Conservation (phyloP, 1,140 invertebrate species). For the Cherax quadricarinatus region DNA sequence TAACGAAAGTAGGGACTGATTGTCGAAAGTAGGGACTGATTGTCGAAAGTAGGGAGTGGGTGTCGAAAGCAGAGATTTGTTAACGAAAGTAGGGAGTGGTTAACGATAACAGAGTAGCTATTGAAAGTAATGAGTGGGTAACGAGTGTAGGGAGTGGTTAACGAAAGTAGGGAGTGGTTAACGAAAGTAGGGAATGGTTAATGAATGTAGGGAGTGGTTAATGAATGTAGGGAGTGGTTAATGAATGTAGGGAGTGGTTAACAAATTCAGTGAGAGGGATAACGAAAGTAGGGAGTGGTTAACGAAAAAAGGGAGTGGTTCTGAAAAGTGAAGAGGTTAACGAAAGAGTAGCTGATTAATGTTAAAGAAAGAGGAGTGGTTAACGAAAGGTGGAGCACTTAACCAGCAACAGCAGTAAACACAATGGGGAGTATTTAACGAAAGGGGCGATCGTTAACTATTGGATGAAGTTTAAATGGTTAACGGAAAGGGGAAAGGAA, state of each 20-base stretch:
- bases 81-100: too few relatives aligned
- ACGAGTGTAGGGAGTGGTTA: constrained; percentile 5
- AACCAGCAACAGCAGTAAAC: not conserved
- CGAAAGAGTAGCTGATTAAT: too few relatives aligned
- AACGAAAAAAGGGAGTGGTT: too few relatives aligned
- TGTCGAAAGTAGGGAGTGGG: not conserved
- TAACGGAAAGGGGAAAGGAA: too few relatives aligned
- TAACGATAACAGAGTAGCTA: not conserved
- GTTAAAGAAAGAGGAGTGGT: not conserved
- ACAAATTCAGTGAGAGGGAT: too few relatives aligned
- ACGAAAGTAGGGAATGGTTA: not conserved
- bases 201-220: constrained; percentile 10
- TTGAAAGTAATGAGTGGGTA: not conserved
- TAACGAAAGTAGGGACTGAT: too few relatives aligned
- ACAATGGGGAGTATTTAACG: not conserved
- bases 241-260: not conserved
- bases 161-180: not conserved
- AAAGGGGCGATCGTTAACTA: not conserved
- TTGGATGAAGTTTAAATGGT: not conserved
- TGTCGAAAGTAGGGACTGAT: not conserved
- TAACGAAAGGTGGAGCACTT: not conserved
- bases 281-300: too few relatives aligned
- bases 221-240: not conserved
- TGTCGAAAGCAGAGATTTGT: not conserved
- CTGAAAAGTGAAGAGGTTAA: too few relatives aligned